These are phyloP conservation scores for Brachirus orientalis DNA, from an alignment of 2,113 vertebrate species.

Conservation along the genomic window DNA sequence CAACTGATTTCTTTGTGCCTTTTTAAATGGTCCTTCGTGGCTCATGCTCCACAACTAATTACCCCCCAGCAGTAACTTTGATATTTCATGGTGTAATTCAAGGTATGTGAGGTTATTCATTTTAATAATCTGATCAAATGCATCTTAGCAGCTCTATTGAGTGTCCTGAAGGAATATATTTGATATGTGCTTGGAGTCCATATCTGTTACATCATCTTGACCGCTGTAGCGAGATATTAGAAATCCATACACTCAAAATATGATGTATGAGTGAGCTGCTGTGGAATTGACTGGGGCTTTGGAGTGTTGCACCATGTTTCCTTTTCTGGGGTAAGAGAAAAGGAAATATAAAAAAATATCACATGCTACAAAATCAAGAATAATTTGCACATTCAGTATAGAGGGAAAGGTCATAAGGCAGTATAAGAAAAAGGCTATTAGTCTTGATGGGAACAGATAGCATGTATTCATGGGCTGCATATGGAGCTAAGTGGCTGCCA, in stretches of 20 bases:
- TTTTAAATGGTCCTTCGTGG: conserved; percentile 13
- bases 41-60: conserved; percentile 20
- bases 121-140: conserved; percentile 67
- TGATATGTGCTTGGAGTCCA: conserved; percentile 68
- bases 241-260: conserved; percentile 75
- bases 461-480: conserved; percentile 26
- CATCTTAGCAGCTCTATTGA: conserved; percentile 52
- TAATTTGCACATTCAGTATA: conserved; percentile 66
- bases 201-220: conserved; percentile 73
- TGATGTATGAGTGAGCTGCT: conserved; percentile 64
- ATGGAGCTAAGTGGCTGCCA: conserved; percentile 44
- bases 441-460: conserved; percentile 57
- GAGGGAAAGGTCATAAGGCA: conserved; percentile 74
- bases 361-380: conserved; percentile 56
- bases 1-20: conserved; percentile 14
- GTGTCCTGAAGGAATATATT: conserved; percentile 60
- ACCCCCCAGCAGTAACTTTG: conserved; percentile 27
- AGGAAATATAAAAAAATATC: conserved; percentile 10
- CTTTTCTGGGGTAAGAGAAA: conserved; percentile 26
- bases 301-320: conserved; percentile 45
- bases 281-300: conserved; percentile 56
- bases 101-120: conserved; percentile 54
- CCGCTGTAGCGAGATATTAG: conserved; percentile 75
- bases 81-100: conserved; percentile 31
- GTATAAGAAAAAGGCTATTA: conserved; percentile 62